Evolutionary conservation across 2,888 invertebrate species (phyloP).

Genomic region (Mythimna loreyi): DNA sequence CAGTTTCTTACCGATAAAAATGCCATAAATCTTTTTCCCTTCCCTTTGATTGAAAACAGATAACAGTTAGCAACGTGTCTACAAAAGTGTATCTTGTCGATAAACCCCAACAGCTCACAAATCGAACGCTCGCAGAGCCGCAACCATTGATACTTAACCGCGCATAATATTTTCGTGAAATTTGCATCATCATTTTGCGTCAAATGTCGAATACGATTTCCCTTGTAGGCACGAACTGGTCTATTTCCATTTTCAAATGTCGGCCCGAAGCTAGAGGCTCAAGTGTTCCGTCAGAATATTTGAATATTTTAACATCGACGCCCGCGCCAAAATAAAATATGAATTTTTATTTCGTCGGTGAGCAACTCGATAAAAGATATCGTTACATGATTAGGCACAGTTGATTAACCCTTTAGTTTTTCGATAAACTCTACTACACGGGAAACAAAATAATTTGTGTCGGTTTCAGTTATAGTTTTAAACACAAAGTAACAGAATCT

Average conservation of each 20-base stretch:
- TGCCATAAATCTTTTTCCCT: conserved; percentile 56
- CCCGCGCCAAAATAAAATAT: conserved; percentile 80
- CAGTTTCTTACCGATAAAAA: conserved; percentile 50
- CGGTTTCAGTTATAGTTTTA: conserved; percentile 56
- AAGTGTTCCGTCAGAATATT: conserved; percentile 86
- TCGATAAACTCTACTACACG: conserved; percentile 37
- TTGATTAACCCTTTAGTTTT: conserved; percentile 55
- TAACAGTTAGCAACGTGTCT: conserved; percentile 51
- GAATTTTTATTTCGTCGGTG: conserved; percentile 74
- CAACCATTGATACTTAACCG: conserved; percentile 79
- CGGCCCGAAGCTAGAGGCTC: conserved; percentile 81
- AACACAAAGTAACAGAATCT: conserved; percentile 60
- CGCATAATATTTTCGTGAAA: conserved; percentile 77
- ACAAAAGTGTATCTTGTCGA: conserved; percentile 46
- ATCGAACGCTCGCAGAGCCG: conserved; percentile 67
- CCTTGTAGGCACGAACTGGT: conserved; percentile 82
- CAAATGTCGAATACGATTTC: conserved; percentile 85
- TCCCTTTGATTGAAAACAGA: conserved; percentile 56
- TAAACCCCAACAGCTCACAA: conserved; percentile 52
- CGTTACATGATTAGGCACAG: conserved; percentile 42
- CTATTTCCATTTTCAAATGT: conserved; percentile 87
- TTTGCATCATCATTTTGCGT: conserved; percentile 83
- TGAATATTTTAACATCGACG: conserved; percentile 85
- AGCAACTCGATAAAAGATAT: conserved; percentile 58
- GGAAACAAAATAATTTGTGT: conserved; percentile 42